A percentile compares a stretch with the other conserved stretches of the same genome.
Evolutionary conservation across 1,140 invertebrate genomes (phyloP).

Genomic region (Leptonema lineaticorne): DNA sequence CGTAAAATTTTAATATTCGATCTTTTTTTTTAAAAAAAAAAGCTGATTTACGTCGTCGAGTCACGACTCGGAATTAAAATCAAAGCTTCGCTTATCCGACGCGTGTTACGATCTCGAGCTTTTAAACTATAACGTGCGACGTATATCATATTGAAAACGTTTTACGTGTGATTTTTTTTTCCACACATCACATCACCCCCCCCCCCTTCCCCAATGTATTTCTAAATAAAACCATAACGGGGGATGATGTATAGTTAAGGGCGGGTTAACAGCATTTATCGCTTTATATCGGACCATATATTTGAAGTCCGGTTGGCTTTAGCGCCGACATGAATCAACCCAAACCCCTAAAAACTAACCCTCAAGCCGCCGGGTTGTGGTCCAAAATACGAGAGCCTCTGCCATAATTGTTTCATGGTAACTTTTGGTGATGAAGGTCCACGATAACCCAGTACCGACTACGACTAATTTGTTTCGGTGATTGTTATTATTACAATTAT

Average conservation of each 20-base stretch:
- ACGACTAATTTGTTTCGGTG: not conserved
- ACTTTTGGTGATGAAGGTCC: constrained; percentile 10
- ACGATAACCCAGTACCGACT: not conserved
- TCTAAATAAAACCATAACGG: constrained; percentile 2
- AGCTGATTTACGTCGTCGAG: too few species aligned
- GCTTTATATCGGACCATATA: constrained; percentile 34
- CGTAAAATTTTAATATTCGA: too few species aligned
- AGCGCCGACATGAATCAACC: constrained; percentile 33
- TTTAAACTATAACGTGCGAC: too few species aligned
- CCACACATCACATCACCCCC: too few species aligned
- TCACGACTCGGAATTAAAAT: too few species aligned
- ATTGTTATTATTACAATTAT: too few species aligned
- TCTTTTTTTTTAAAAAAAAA: too few species aligned
- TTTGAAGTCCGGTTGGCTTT: constrained; percentile 33
- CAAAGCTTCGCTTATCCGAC: too few species aligned
- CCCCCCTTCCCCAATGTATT: too few species aligned
- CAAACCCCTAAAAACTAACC: not conserved
- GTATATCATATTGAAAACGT: too few species aligned
- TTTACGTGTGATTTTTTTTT: too few species aligned
- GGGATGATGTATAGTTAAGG: constrained; percentile 13
- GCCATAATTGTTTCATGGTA: constrained; percentile 17
- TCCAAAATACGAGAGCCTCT: not conserved
- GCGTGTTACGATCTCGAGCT: too few species aligned
- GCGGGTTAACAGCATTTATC: constrained; percentile 25
- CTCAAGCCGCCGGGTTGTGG: not conserved